These are phyloP conservation scores for Microdon myrmicae DNA, from an alignment of 2,888 invertebrate species.

Conservation along the genomic window DNA sequence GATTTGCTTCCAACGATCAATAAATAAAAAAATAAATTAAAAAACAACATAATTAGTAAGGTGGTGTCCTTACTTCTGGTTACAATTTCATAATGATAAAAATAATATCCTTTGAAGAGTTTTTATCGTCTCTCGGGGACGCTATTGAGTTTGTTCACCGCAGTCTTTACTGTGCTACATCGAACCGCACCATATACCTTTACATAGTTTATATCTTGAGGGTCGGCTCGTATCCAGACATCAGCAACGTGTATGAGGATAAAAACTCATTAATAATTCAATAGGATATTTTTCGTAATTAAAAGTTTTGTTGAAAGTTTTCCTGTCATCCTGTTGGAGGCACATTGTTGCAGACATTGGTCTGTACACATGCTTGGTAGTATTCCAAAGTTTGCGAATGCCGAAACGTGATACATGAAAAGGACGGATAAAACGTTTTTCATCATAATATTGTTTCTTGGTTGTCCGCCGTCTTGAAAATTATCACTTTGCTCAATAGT, in stretches of 20 bases:
- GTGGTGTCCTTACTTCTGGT: slow-evolving; percentile 18
- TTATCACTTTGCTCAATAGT: too few relatives aligned
- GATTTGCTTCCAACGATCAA: slow-evolving; percentile 7
- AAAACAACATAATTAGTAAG: too few relatives aligned
- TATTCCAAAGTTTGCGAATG: too few relatives aligned
- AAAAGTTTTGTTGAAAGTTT: slow-evolving; percentile 36
- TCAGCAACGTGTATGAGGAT: neutral
- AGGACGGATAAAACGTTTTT: too few relatives aligned
- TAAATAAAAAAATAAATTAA: neutral
- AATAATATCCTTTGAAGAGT: slow-evolving; percentile 36
- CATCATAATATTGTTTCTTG: too few relatives aligned
- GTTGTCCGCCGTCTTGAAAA: too few relatives aligned
- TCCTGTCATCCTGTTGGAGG: slow-evolving; percentile 10
- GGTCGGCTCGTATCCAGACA: neutral
- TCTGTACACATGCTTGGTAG: neutral
- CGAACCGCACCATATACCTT: too few relatives aligned
- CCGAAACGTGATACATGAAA: too few relatives aligned
- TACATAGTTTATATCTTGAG: too few relatives aligned
- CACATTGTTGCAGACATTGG: neutral
- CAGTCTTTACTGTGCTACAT: too few relatives aligned
- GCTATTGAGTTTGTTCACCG: too few relatives aligned
- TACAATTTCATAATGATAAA: slow-evolving; percentile 43
- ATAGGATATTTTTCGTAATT: slow-evolving; percentile 45
- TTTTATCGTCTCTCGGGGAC: slow-evolving; percentile 17
- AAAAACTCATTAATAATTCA: slow-evolving; percentile 36